Base-by-base conservation (phyloP, 1,140 invertebrate genomes). In the Maniola jurtina region DNA sequence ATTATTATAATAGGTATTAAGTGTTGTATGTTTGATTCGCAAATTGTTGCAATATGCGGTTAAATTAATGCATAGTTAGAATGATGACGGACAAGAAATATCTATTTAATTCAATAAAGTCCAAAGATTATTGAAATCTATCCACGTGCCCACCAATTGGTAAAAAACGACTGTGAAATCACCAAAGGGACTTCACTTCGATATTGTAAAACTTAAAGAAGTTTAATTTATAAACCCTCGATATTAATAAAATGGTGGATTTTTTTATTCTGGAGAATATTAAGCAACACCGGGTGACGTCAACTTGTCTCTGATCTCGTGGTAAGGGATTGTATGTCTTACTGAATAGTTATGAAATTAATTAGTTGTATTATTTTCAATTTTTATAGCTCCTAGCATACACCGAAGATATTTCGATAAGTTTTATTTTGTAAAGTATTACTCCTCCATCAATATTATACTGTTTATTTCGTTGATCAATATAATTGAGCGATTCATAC, bases 311-410 rank as follows among this genome's bases (percentile, higher is more conserved):
- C 86, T 89, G 88, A 90, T 90, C 88, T 90, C 88, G 88, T 85
- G 82, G 81, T 87, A 88, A 89, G 82, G 86, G 86, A 87, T 85
- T 86, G 77, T 90, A 88, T 86, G 82, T 90, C 86, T 89, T 85
- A 90, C 83, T 90, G 4, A 25, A 25, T 25, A 88, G 86, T 87
- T 88, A 90, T 87, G 88, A 90, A 90, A 88, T 89, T 90, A 89
- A 89, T 88, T 90, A 90, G 86, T 86, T 90, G 81, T 90, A 90
- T 88, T 90, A 89, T 90, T 90, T 90, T 89, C 86, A 90, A 86
- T 90, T 90, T 90, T 89, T 90, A 88, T 90, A 90, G 86, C 77
- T 90, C 88, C 88, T 90, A 89, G 88, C 86, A 83, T 90, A 90
- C 85, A 90, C 88, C 88, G 88, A 90, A 90, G 88, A 90, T 90